Percentiles rank a stretch among this genome's conserved stretches.
phyloP scores from a whole-genome alignment of 2,888 invertebrate species.

The Chirona hameri region DNA sequence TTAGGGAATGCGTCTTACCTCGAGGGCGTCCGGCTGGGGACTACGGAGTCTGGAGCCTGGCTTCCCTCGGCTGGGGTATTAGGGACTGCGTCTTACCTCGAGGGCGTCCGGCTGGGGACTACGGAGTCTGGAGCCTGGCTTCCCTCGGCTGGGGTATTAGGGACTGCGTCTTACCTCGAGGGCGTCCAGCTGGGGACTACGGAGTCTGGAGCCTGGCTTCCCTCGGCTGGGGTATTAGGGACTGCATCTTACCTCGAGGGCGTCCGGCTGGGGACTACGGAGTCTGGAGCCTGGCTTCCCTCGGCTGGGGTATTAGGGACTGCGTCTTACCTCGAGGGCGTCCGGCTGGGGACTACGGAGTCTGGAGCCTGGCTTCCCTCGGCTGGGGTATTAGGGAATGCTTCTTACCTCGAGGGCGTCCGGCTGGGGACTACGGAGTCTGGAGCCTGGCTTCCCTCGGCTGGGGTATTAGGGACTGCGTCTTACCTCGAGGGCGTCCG shows the following conservation, averaged over 20 bases:
- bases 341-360: conserved; percentile 62
- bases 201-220: too few relatives aligned
- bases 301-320: too few relatives aligned
- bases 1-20: conserved; percentile 43
- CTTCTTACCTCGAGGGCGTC: conserved; percentile 65
- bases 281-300: too few relatives aligned
- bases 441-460: too few relatives aligned
- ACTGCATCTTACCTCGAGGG: conserved; percentile 56
- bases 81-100: conserved; percentile 48
- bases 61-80: too few relatives aligned
- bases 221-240: too few relatives aligned
- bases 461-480: neutral
- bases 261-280: conserved; percentile 66
- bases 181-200: conserved; percentile 69
- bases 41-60: too few relatives aligned
- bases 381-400: too few relatives aligned
- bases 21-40: conserved; percentile 78
- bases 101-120: conserved; percentile 74
- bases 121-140: too few relatives aligned
- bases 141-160: too few relatives aligned
- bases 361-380: too few relatives aligned
- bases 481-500: conserved; percentile 37
- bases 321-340: conserved; percentile 60
- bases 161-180: conserved; percentile 53
- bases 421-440: conserved; percentile 57